phyloP scores from a whole-genome alignment of 1,140 invertebrate genomes.

The Euschistus heros region DNA sequence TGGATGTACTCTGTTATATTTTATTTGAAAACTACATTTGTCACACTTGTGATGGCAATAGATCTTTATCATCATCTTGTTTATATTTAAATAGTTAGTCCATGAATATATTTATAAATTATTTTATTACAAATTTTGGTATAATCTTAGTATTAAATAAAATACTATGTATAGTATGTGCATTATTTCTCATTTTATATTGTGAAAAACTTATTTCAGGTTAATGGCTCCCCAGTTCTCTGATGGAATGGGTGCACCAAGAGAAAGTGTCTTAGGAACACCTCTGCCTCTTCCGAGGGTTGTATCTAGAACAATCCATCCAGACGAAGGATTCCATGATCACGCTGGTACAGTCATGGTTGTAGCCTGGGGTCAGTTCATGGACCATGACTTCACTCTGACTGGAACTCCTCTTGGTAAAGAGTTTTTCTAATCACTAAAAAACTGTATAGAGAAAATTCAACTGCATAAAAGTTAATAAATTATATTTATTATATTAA shows the following conservation, averaged over 20 bases:
- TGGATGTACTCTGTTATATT: too few relatives aligned
- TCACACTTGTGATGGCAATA: too few relatives aligned
- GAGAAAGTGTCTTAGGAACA: conserved; percentile 31
- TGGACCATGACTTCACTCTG: conserved; percentile 46
- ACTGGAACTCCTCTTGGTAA: conserved; percentile 39
- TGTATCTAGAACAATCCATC: conserved; percentile 41
- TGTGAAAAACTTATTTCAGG: conserved; percentile 41
- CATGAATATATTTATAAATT: too few relatives aligned
- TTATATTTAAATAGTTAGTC: too few relatives aligned
- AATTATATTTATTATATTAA: too few relatives aligned
- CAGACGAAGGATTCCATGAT: conserved; percentile 37
- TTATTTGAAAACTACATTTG: too few relatives aligned
- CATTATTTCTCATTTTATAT: too few relatives aligned
- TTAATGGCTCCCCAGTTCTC: conserved; percentile 70
- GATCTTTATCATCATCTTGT: too few relatives aligned
- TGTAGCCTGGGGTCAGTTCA: conserved; percentile 44
- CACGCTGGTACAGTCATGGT: conserved; percentile 40
- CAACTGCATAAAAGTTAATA: too few relatives aligned
- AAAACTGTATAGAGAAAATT: neutral
- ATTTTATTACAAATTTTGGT: too few relatives aligned
- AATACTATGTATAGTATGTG: too few relatives aligned
- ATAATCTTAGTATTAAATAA: too few relatives aligned
- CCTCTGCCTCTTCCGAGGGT: conserved; percentile 39
- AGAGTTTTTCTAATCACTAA: neutral
- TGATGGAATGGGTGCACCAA: conserved; percentile 54